These are phyloP conservation scores for Mesocricetus auratus DNA, from an alignment of 2,113 vertebrate genomes.

Conservation along the genomic window DNA sequence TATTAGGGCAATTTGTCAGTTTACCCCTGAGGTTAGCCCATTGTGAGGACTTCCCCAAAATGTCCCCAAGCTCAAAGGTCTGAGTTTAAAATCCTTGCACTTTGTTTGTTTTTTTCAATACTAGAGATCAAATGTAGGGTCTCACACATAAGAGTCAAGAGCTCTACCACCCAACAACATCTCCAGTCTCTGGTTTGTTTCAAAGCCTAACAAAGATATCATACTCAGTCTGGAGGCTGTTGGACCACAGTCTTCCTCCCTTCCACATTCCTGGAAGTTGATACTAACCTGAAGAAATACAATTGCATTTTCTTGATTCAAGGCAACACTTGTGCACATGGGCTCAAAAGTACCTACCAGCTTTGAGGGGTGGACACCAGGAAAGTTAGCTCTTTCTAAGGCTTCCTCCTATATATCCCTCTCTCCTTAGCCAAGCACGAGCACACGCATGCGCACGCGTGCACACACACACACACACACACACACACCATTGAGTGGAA, in stretches of 20 bases:
- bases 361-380: neutral
- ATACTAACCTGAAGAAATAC: neutral
- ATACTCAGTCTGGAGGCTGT: neutral
- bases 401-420: neutral
- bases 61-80: neutral
- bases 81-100: neutral
- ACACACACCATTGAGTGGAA: neutral
- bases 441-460: neutral
- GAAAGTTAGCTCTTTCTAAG: neutral
- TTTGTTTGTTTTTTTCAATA: neutral
- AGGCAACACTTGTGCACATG: neutral
- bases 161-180: neutral
- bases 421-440: neutral
- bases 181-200: neutral
- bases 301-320: constrained; percentile 1
- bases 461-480: neutral
- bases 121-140: neutral
- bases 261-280: constrained; percentile 29
- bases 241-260: neutral
- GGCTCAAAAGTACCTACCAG: neutral
- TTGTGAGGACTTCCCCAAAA: neutral
- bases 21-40: neutral
- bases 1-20: neutral
- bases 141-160: neutral
- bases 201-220: neutral